These are phyloP conservation scores for Rhamphomyia laevipes DNA, from an alignment of 2,888 invertebrate species.

Conservation along the genomic window DNA sequence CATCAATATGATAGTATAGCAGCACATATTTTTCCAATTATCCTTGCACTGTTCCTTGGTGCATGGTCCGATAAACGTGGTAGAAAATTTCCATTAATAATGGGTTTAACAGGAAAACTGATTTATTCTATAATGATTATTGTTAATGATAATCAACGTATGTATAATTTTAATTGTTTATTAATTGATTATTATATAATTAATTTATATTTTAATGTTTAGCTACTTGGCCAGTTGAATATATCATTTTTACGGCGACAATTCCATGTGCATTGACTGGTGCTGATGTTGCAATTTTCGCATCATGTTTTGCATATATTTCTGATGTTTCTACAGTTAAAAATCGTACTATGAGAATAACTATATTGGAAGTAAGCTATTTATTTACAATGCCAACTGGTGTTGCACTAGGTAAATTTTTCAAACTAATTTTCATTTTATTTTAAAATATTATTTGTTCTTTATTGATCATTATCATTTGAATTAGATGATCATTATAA, in stretches of 20 bases:
- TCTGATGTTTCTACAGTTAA: conserved; percentile 60
- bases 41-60: conserved; percentile 67
- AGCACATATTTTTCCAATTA: conserved; percentile 58
- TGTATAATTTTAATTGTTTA: conserved; percentile 9
- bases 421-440: not conserved
- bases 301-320: conserved; percentile 66
- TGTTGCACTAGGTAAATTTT: conserved; percentile 58
- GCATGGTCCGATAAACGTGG: conserved; percentile 74
- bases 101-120: conserved; percentile 62
- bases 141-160: conserved; percentile 51
- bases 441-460: not conserved
- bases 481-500: not conserved
- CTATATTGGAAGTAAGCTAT: conserved; percentile 70
- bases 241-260: conserved; percentile 62
- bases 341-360: conserved; percentile 65
- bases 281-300: conserved; percentile 69
- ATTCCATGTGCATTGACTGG: conserved; percentile 67
- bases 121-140: conserved; percentile 65
- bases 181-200: not conserved
- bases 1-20: conserved; percentile 69
- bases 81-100: conserved; percentile 56
- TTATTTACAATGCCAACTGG: conserved; percentile 75
- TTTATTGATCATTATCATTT: not conserved
- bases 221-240: conserved; percentile 56
- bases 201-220: not conserved